These are phyloP conservation scores for Reticulitermes lucifugus DNA, from an alignment of 2,888 invertebrate species.

Conservation along the genomic window DNA sequence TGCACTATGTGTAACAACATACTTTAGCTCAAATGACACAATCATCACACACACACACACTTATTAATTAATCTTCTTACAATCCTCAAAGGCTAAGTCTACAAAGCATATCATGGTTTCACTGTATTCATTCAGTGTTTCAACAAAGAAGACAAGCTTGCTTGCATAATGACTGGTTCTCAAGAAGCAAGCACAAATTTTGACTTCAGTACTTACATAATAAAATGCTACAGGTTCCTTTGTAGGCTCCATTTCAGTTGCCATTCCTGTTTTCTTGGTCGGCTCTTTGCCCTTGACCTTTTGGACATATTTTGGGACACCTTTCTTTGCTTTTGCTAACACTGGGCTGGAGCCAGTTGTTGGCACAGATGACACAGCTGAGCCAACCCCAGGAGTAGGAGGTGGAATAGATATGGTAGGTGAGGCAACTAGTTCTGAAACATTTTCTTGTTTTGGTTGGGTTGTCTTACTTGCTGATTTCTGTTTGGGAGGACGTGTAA, in stretches of 20 bases:
- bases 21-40: too few species aligned
- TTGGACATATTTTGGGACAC: conserved; percentile 61
- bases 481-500: conserved; percentile 83
- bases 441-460: conserved; percentile 41
- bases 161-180: not conserved
- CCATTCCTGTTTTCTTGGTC: conserved; percentile 57
- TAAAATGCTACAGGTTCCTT: conserved; percentile 54
- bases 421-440: conserved; percentile 35
- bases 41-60: too few species aligned
- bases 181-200: conserved; percentile 28
- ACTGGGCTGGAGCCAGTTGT: conserved; percentile 38
- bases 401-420: conserved; percentile 12
- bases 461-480: conserved; percentile 65
- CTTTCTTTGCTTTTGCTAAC: conserved; percentile 59
- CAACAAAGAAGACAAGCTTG: not conserved
- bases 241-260: conserved; percentile 45
- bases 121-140: conserved; percentile 13
- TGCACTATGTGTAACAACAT: too few species aligned
- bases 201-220: conserved; percentile 55
- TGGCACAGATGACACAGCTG: conserved; percentile 40
- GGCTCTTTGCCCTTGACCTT: conserved; percentile 61
- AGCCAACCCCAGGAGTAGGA: conserved; percentile 39
- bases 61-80: too few species aligned
- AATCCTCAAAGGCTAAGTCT: too few species aligned
- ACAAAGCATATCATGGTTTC: conserved; percentile 19